Percentiles rank a stretch among this genome's conserved stretches.
phyloP scores from a whole-genome alignment of 2,113 vertebrate species.

The Procavia capensis region DNA sequence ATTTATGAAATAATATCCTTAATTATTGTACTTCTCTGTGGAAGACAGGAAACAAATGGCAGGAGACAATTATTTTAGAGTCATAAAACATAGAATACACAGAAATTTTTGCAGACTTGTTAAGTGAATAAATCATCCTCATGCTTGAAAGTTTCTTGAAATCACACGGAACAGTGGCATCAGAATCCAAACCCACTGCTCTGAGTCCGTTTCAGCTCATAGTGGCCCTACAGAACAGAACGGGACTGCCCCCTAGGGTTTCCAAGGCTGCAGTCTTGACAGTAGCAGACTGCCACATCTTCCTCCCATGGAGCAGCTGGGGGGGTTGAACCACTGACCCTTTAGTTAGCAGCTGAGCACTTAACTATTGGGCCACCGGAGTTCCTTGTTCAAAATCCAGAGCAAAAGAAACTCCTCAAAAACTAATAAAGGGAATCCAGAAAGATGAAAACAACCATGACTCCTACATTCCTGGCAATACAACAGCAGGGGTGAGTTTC shows the following conservation, averaged over 20 bases:
- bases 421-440: constrained; percentile 10
- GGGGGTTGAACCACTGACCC: too few species aligned
- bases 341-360: too few species aligned
- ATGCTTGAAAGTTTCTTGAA: constrained; percentile 4
- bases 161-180: neutral
- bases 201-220: too few species aligned
- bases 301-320: too few species aligned
- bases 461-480: neutral
- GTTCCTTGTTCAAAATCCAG: neutral
- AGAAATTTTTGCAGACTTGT: neutral
- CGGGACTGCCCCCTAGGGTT: too few species aligned
- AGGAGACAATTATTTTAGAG: constrained; percentile 38
- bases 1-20: neutral
- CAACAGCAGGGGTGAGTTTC: neutral
- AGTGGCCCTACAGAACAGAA: too few species aligned
- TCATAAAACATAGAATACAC: neutral
- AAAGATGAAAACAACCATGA: neutral
- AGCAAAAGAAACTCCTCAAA: constrained; percentile 34
- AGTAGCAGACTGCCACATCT: too few species aligned
- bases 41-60: neutral
- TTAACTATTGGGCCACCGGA: too few species aligned
- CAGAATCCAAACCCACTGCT: too few species aligned
- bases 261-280: too few species aligned
- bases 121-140: neutral
- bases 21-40: neutral